A percentile compares a stretch with the other conserved stretches of the same genome.
These are phyloP conservation scores for Blastobasis lacticolella DNA, from an alignment of 2,888 invertebrate species.

Conservation along the genomic window DNA sequence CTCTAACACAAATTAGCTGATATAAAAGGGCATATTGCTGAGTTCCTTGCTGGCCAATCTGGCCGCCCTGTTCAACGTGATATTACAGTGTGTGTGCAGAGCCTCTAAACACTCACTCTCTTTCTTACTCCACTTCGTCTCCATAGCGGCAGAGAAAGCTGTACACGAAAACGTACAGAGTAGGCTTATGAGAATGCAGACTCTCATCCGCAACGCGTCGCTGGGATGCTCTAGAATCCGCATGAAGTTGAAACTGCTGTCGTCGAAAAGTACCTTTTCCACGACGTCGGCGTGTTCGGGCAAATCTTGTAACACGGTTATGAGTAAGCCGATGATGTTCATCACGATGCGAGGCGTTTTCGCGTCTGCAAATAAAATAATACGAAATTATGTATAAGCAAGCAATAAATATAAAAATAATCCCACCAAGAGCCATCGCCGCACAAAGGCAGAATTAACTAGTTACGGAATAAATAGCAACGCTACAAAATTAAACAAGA, in stretches of 20 bases:
- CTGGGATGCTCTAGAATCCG: slow-evolving; percentile 73
- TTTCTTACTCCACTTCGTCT: slow-evolving; percentile 75
- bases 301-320: slow-evolving; percentile 80
- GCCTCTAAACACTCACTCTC: slow-evolving; percentile 75
- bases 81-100: slow-evolving; percentile 76
- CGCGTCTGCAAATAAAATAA: slow-evolving; percentile 48
- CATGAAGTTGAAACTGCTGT: slow-evolving; percentile 64
- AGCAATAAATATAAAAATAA: too few relatives aligned
- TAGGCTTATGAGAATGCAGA: slow-evolving; percentile 81
- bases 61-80: slow-evolving; percentile 75
- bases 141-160: slow-evolving; percentile 72
- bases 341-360: slow-evolving; percentile 77
- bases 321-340: slow-evolving; percentile 82
- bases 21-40: slow-evolving; percentile 68
- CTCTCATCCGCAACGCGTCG: slow-evolving; percentile 75
- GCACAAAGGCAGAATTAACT: too few relatives aligned
- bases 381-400: slow-evolving; percentile 11
- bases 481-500: too few relatives aligned
- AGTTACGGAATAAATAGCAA: too few relatives aligned
- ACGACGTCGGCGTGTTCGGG: slow-evolving; percentile 86
- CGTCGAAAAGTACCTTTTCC: slow-evolving; percentile 79
- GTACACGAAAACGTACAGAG: slow-evolving; percentile 80
- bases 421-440: too few relatives aligned
- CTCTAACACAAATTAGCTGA: slow-evolving; percentile 19
- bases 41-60: slow-evolving; percentile 71